Percentiles rank a stretch among this genome's conserved stretches.
phyloP scores from a whole-genome alignment of 2,113 vertebrate genomes.

The Rhinopomastus cyanomelas region DNA sequence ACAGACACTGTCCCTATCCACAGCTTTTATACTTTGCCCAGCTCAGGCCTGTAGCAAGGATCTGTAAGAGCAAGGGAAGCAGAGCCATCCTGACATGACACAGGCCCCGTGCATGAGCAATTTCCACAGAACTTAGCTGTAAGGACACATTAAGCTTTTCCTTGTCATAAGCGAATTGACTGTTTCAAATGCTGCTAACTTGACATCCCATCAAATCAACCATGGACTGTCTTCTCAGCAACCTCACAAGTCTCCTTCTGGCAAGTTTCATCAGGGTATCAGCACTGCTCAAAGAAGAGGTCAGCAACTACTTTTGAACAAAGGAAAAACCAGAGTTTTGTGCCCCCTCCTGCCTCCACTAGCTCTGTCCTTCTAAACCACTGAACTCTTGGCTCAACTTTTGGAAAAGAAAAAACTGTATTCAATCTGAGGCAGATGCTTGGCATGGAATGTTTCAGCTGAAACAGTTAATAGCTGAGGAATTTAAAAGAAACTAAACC shows the following conservation, averaged over 20 bases:
- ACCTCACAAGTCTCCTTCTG: not conserved
- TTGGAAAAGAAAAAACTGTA: not conserved
- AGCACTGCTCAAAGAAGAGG: not conserved
- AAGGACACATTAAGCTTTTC: not conserved
- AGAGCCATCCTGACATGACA: not conserved
- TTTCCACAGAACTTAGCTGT: not conserved
- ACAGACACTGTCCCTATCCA: not conserved
- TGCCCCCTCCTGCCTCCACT: rapidly evolving
- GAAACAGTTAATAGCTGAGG: not conserved
- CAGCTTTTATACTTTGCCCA: not conserved
- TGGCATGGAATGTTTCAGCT: not conserved
- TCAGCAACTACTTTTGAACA: not conserved
- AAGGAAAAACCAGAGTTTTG: not conserved
- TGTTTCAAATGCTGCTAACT: not conserved
- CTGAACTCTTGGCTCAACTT: slow-evolving; percentile 28
- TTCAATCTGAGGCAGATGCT: slow-evolving; percentile 29
- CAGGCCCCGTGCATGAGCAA: not conserved
- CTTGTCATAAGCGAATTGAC: not conserved
- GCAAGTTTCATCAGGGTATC: not conserved
- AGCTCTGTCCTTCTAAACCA: slow-evolving; percentile 18
- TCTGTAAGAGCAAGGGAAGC: not conserved
- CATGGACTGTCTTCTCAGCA: not conserved
- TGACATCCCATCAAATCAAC: not conserved
- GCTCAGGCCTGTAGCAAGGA: not conserved
- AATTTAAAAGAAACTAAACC: not conserved